phyloP scores from a whole-genome alignment of 2,797 vertebrate genomes.

The Melanotaenia trifasciata region DNA sequence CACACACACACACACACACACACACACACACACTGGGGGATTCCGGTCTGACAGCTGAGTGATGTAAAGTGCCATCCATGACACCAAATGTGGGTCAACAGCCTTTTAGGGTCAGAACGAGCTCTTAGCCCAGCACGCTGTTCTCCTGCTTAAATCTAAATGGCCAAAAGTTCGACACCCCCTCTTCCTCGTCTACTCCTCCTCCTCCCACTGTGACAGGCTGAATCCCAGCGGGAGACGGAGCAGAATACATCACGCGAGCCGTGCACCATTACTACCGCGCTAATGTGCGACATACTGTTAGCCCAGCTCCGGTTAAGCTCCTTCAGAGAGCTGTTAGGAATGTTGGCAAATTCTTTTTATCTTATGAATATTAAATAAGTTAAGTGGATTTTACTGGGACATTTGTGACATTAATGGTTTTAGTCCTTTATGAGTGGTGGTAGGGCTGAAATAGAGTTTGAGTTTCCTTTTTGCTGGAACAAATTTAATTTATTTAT shows the following conservation, averaged over 20 bases:
- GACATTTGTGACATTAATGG: slow-evolving; percentile 63
- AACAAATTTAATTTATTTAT: background rate
- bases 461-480: background rate
- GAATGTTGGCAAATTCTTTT: slow-evolving; percentile 51
- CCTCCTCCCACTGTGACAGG: slow-evolving; percentile 36
- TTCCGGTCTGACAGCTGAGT: slow-evolving; percentile 35
- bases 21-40: background rate
- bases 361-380: slow-evolving; percentile 75
- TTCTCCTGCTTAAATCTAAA: slow-evolving; percentile 51
- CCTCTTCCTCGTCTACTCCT: background rate
- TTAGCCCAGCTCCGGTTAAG: slow-evolving; percentile 29
- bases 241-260: slow-evolving; percentile 34
- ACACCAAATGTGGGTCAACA: slow-evolving; percentile 71
- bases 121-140: slow-evolving; percentile 40
- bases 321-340: slow-evolving; percentile 43
- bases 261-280: slow-evolving; percentile 18
- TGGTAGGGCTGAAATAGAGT: background rate
- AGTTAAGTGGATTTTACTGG: slow-evolving; percentile 59
- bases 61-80: slow-evolving; percentile 49
- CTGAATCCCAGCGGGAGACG: slow-evolving; percentile 47
- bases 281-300: slow-evolving; percentile 53
- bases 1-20: too few relatives aligned
- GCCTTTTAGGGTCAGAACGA: slow-evolving; percentile 63
- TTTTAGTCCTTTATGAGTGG: slow-evolving; percentile 20
- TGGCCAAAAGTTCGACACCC: slow-evolving; percentile 26